phyloP scores from a whole-genome alignment of 2,888 invertebrate species.

The Eilema depressum region DNA sequence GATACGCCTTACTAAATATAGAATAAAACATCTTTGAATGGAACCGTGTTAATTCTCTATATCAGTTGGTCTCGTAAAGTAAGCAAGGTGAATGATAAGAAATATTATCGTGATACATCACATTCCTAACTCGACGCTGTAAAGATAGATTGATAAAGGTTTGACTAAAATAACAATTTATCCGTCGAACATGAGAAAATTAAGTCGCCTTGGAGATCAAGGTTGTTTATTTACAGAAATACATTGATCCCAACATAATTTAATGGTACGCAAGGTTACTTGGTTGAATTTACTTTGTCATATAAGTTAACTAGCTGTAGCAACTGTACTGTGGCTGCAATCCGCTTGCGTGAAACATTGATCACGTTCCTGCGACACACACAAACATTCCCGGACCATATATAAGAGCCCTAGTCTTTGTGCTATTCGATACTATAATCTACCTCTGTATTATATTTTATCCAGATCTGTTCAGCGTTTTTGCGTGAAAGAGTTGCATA shows the following conservation, averaged over 20 bases:
- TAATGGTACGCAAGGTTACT: neutral
- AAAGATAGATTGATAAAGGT: conserved; percentile 49
- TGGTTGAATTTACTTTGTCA: neutral
- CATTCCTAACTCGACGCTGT: conserved; percentile 49
- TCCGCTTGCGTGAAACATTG: neutral
- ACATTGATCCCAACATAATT: neutral
- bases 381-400: neutral
- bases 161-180: conserved; percentile 48
- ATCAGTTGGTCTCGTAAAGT: conserved; percentile 38
- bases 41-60: conserved; percentile 46
- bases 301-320: neutral
- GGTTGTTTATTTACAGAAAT: neutral
- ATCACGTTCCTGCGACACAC: neutral
- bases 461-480: neutral
- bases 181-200: conserved; percentile 41
- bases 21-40: conserved; percentile 41
- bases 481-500: neutral
- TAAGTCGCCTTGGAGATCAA: conserved; percentile 19
- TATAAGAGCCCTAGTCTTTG: neutral
- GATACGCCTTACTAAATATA: conserved; percentile 39
- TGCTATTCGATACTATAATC: neutral
- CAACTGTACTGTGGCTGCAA: neutral
- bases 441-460: no score
- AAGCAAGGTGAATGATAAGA: conserved; percentile 56
- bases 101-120: conserved; percentile 58